These are phyloP conservation scores for Agrochola circellaris DNA, from an alignment of 2,888 invertebrate species.

Conservation along the genomic window DNA sequence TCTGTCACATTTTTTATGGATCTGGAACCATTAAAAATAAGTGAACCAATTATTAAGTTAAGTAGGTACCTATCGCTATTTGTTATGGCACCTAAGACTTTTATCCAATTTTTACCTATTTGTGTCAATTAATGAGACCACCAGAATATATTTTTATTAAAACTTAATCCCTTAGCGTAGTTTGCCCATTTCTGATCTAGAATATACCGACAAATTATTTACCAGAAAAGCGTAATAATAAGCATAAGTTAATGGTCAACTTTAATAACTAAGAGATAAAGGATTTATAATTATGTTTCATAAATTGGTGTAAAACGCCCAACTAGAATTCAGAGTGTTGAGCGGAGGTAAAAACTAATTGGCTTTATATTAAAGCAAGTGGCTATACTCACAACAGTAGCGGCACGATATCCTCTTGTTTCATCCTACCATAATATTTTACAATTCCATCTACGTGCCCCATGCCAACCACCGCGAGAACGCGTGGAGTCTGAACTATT, in stretches of 20 bases:
- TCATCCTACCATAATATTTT: conserved; percentile 87
- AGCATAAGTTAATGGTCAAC: background rate
- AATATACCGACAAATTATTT: background rate
- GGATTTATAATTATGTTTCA: background rate
- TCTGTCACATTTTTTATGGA: background rate
- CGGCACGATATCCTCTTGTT: conserved; percentile 85
- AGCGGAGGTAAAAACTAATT: background rate
- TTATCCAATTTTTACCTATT: background rate
- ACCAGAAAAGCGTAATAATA: background rate
- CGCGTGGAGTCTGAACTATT: conserved; percentile 90
- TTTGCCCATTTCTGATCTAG: background rate
- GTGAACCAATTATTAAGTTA: background rate
- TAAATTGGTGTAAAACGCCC: background rate
- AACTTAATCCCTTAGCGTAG: background rate
- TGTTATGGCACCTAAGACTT: background rate
- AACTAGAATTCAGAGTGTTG: background rate
- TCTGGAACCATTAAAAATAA: background rate
- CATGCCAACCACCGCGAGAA: conserved; percentile 99
- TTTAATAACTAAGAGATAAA: background rate
- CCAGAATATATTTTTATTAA: background rate
- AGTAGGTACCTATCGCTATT: background rate
- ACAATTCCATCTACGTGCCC: conserved; percentile 98
- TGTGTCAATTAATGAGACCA: background rate
- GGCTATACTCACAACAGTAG: conserved; percentile 82
- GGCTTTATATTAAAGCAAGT: background rate